phyloP scores from a whole-genome alignment of 2,888 invertebrate species.

The Ornithoptera priamus region DNA sequence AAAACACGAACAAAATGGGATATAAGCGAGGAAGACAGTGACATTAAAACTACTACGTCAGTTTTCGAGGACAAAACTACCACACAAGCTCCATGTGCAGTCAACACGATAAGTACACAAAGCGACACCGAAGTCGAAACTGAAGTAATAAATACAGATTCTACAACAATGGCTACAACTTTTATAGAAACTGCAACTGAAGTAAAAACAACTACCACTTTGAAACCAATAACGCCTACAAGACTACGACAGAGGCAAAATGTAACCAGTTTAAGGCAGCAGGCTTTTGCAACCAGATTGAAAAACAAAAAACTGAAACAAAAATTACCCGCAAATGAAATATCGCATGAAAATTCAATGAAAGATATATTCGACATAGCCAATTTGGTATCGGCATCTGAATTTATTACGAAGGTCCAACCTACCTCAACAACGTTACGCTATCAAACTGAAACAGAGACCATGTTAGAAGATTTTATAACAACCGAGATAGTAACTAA shows the following conservation, averaged over 20 bases:
- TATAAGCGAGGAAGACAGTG: constrained; percentile 37
- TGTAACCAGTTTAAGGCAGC: constrained; percentile 52
- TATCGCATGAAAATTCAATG: constrained; percentile 56
- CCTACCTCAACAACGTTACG: constrained; percentile 42
- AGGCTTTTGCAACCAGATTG: constrained; percentile 59
- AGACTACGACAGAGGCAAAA: constrained; percentile 45
- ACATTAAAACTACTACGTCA: constrained; percentile 28
- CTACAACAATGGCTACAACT: constrained; percentile 37
- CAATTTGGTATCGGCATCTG: constrained; percentile 65
- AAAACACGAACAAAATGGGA: constrained; percentile 39
- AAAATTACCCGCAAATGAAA: constrained; percentile 60
- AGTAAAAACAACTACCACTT: constrained; percentile 37
- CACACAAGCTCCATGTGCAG: not conserved
- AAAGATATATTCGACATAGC: constrained; percentile 60
- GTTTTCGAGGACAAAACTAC: constrained; percentile 21
- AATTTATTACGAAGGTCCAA: constrained; percentile 63
- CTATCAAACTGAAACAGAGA: constrained; percentile 49
- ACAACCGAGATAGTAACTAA: constrained; percentile 50
- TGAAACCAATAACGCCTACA: constrained; percentile 41
- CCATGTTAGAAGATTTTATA: constrained; percentile 50
- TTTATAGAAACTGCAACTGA: constrained; percentile 37
- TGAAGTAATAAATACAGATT: constrained; percentile 31
- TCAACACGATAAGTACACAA: constrained; percentile 24
- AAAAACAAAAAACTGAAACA: constrained; percentile 64
- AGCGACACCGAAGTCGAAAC: constrained; percentile 32